These are phyloP conservation scores for Phthorimaea operculella DNA, from an alignment of 1,140 invertebrate species.

Conservation along the genomic window DNA sequence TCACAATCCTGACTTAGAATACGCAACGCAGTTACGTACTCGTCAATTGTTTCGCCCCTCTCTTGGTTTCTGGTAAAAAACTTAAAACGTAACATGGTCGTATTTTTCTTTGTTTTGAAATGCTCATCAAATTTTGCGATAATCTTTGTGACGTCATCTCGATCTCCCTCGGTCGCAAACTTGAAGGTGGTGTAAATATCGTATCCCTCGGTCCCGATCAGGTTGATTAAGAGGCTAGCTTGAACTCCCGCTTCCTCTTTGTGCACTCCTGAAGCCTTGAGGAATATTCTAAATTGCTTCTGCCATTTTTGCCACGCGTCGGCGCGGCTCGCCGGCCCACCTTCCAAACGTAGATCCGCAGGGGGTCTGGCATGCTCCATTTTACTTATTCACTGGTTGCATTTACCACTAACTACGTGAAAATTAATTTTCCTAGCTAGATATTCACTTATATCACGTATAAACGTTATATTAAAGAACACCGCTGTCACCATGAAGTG, in stretches of 20 bases:
- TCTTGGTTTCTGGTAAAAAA: constrained; percentile 5
- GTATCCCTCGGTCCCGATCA: neutral
- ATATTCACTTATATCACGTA: neutral
- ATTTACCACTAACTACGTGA: neutral
- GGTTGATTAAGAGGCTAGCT: neutral
- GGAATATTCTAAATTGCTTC: constrained; percentile 5
- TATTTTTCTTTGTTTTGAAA: neutral
- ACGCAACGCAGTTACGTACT: constrained; percentile 1
- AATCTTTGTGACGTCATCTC: neutral
- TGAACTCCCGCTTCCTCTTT: constrained; percentile 1
- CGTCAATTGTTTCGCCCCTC: neutral
- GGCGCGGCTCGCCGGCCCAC: constrained; percentile 1
- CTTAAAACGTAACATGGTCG: neutral
- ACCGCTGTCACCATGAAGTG: constrained; percentile 2
- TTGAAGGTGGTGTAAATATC: neutral
- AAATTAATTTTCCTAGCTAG: neutral
- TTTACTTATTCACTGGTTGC: neutral
- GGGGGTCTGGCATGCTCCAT: constrained; percentile 7
- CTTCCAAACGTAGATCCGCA: constrained; percentile 1
- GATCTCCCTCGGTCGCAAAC: neutral
- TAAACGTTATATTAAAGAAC: neutral
- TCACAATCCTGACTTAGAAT: neutral
- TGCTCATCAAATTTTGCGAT: neutral
- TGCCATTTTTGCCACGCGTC: constrained; percentile 7
- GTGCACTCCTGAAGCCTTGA: constrained; percentile 5